phyloP scores from a whole-genome alignment of 37 sponge, comb jelly and placozoan species.

The Chondrilla cf. caribensis region DNA sequence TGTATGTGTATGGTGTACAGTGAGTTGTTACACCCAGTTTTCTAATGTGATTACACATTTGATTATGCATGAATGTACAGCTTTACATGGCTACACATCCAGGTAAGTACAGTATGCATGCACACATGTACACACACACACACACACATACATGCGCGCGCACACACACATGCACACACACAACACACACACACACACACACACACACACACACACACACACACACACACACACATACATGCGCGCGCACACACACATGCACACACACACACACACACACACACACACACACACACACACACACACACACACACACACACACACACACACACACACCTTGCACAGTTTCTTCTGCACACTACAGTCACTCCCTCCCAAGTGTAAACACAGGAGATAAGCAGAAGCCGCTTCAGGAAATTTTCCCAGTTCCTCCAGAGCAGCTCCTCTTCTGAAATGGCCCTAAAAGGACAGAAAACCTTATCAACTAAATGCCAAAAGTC shows the following conservation, averaged over 20 bases:
- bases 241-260: not conserved
- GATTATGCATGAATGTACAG: too few species aligned
- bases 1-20: too few species aligned
- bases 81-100: too few species aligned
- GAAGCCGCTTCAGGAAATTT: slow-evolving; percentile 33
- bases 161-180: not conserved
- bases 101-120: not conserved
- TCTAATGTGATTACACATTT: too few species aligned
- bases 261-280: slow-evolving; percentile 23
- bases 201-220: not conserved
- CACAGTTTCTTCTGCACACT: slow-evolving; percentile 13
- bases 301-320: slow-evolving; percentile 24
- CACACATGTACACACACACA: slow-evolving; percentile 27
- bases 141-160: slow-evolving; percentile 13
- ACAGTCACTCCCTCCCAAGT: slow-evolving; percentile 40
- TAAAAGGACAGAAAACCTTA: too few species aligned
- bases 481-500: too few species aligned
- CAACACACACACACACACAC: slow-evolving; percentile 2
- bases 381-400: slow-evolving; percentile 57
- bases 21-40: too few species aligned
- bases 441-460: slow-evolving; percentile 61
- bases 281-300: slow-evolving; percentile 21
- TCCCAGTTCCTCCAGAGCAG: slow-evolving; percentile 39
- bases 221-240: not conserved
- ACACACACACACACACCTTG: slow-evolving; percentile 14